These are phyloP conservation scores for Drosophila tani DNA, from an alignment of 1,140 invertebrate species.

Conservation along the genomic window DNA sequence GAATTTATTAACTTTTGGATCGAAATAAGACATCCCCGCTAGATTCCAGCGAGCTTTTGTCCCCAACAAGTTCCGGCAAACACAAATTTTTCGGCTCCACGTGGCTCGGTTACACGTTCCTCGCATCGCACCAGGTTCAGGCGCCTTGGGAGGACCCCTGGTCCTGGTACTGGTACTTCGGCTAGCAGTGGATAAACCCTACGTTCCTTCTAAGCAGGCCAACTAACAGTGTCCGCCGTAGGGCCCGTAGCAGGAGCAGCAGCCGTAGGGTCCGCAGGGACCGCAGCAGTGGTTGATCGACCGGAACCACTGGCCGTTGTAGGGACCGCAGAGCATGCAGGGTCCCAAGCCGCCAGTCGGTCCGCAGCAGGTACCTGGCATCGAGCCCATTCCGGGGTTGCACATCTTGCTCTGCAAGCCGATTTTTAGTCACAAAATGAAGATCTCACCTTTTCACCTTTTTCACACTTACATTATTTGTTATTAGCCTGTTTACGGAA, in stretches of 20 bases:
- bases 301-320: slow-evolving; percentile 69
- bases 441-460: not conserved
- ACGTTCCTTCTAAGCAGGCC: slow-evolving; percentile 68
- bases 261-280: slow-evolving; percentile 68
- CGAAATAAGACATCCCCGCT: not conserved
- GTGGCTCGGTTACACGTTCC: no score
- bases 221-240: slow-evolving; percentile 61
- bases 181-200: slow-evolving; percentile 36
- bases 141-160: not conserved
- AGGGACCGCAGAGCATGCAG: slow-evolving; percentile 67
- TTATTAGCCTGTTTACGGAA: slow-evolving; percentile 68
- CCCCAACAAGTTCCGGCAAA: not conserved
- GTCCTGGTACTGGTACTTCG: not conserved
- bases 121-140: not conserved
- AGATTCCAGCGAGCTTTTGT: not conserved
- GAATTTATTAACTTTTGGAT: slow-evolving; percentile 23
- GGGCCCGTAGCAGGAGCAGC: slow-evolving; percentile 72
- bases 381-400: slow-evolving; percentile 64
- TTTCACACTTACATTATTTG: slow-evolving; percentile 43
- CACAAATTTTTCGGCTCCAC: slow-evolving; percentile 11
- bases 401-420: slow-evolving; percentile 41
- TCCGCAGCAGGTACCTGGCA: slow-evolving; percentile 72
- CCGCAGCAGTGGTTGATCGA: slow-evolving; percentile 70
- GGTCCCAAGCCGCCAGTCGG: slow-evolving; percentile 69
- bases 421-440: not conserved